Evolutionary conservation across 2,888 invertebrate species (phyloP).

Genomic region (Oasisia sp.): DNA sequence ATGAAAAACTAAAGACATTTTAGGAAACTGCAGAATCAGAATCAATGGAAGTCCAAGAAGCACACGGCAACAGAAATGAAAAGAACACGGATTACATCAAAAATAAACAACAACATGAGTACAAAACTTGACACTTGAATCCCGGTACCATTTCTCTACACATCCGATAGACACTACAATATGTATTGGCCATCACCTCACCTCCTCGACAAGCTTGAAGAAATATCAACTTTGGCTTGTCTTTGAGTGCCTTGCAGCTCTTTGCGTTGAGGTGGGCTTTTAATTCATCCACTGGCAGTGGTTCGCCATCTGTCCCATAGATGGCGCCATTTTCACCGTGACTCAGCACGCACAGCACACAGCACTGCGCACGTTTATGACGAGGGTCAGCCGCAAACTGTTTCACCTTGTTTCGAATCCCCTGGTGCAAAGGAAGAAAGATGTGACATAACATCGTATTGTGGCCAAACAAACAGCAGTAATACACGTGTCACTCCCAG

Average conservation of each 20-base stretch:
- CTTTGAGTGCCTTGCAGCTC: conserved; percentile 49
- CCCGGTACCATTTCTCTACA: not conserved
- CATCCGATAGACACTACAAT: not conserved
- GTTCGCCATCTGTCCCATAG: conserved; percentile 56
- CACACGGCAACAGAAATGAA: not conserved
- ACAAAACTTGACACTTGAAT: not conserved
- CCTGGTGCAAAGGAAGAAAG: conserved; percentile 38
- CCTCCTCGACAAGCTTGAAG: conserved; percentile 61
- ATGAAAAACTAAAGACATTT: too few relatives aligned
- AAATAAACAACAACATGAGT: not conserved
- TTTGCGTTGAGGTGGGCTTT: conserved; percentile 47
- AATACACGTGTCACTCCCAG: not conserved
- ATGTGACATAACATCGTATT: not conserved
- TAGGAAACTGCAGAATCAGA: too few relatives aligned
- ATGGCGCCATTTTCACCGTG: conserved; percentile 59
- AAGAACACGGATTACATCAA: not conserved
- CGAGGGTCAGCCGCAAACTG: conserved; percentile 47
- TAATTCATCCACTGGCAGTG: conserved; percentile 50
- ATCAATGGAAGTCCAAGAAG: not conserved
- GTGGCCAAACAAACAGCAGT: not conserved
- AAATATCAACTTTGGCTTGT: conserved; percentile 60
- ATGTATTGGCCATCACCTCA: conserved; percentile 35
- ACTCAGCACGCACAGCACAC: conserved; percentile 54
- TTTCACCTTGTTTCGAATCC: conserved; percentile 45
- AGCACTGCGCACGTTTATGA: conserved; percentile 47